These are phyloP conservation scores for Blomia tropicalis DNA, from an alignment of 2,888 invertebrate genomes.

Conservation along the genomic window DNA sequence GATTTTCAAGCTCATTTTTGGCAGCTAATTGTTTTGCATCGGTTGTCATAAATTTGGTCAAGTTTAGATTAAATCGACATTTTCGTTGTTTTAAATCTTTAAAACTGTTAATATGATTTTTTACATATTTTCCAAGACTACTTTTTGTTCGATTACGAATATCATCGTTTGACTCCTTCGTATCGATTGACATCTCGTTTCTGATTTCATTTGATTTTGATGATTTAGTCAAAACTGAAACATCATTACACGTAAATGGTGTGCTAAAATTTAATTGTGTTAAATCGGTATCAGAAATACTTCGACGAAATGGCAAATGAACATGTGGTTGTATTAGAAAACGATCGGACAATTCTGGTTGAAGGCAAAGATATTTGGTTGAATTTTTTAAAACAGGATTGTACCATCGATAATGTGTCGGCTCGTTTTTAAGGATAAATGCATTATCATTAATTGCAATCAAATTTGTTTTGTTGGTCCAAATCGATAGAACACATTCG, in stretches of 20 bases:
- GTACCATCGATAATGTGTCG: not conserved
- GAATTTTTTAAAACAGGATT: not conserved
- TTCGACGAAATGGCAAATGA: constrained; percentile 15
- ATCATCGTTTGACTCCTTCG: not conserved
- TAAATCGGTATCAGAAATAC: constrained; percentile 14
- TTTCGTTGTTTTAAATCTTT: not conserved
- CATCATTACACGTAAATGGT: not conserved
- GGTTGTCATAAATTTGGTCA: constrained; percentile 5
- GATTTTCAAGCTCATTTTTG: constrained; percentile 8
- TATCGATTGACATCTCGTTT: not conserved
- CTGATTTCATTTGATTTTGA: not conserved
- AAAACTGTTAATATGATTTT: not conserved
- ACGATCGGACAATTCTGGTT: constrained; percentile 9
- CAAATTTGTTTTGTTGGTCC: not conserved
- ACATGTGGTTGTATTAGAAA: constrained; percentile 1
- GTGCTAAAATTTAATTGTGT: not conserved
- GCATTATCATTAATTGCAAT: not conserved
- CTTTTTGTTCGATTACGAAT: not conserved
- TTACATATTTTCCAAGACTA: not conserved
- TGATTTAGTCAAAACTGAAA: not conserved
- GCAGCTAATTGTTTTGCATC: constrained; percentile 4
- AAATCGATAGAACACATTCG: constrained; percentile 18
- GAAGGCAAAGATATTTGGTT: not conserved
- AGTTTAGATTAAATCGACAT: constrained; percentile 14
- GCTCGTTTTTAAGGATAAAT: no score